Evolutionary conservation across 2,113 vertebrate species (phyloP).

Genomic region (Petroica traversi): DNA sequence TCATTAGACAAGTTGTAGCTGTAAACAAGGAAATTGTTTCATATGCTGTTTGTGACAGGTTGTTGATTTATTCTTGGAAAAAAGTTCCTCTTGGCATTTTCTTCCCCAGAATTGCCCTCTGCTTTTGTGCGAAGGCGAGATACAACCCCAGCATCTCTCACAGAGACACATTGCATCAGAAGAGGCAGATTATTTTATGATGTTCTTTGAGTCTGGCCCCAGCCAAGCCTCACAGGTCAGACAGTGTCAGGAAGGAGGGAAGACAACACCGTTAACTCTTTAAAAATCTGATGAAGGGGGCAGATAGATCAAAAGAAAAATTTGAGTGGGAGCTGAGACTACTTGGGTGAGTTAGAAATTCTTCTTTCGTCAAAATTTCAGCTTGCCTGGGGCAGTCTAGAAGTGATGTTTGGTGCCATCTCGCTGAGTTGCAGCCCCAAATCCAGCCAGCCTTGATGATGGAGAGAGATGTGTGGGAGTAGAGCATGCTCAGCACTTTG

Average conservation of each 20-base stretch:
- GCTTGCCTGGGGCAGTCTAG: neutral
- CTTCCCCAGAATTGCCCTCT: neutral
- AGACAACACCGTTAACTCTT: neutral
- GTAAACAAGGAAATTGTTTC: neutral
- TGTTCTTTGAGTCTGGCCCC: neutral
- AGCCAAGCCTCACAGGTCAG: neutral
- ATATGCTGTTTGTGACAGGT: neutral
- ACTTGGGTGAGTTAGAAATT: neutral
- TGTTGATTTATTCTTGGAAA: constrained; percentile 12
- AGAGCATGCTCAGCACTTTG: neutral
- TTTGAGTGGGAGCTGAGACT: neutral
- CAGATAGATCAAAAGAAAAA: constrained; percentile 9
- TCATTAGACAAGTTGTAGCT: neutral
- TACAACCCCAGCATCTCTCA: neutral
- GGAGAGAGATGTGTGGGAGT: neutral
- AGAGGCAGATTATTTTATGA: neutral
- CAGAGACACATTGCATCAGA: neutral
- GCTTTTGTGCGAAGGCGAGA: neutral
- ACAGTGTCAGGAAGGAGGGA: neutral
- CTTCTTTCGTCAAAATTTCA: neutral
- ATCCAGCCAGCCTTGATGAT: neutral
- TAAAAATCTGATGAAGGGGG: neutral
- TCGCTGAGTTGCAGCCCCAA: neutral
- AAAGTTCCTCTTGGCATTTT: neutral
- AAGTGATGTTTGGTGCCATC: neutral